Conservation (phyloP, 2,113 vertebrate species). For the Numida meleagris region DNA sequence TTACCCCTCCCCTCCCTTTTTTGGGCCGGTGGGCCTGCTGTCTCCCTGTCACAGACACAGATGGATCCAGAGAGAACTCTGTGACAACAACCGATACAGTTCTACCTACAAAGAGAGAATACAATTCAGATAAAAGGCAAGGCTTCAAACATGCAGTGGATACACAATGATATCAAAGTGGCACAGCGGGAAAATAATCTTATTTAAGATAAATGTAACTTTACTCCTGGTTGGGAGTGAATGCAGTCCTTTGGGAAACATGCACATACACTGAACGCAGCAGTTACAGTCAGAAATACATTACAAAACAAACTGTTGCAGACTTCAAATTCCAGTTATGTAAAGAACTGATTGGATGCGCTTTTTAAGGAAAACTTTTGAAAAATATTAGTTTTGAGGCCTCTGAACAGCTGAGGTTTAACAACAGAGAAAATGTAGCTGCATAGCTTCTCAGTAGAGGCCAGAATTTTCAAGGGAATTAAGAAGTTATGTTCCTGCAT, state of each 20-base stretch:
- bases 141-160: conserved; percentile 17
- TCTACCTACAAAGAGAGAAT: conserved; percentile 49
- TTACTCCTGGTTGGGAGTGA: neutral
- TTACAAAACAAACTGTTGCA: neutral
- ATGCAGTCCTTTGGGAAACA: neutral
- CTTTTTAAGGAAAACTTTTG: neutral
- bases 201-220: conserved; percentile 50
- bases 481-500: neutral
- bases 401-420: neutral
- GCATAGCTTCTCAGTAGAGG: neutral
- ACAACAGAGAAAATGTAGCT: neutral
- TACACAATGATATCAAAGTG: conserved; percentile 11
- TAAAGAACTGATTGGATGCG: neutral
- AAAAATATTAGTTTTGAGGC: neutral
- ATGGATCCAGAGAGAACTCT: too few species aligned
- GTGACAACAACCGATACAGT: too few species aligned
- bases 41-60: too few species aligned
- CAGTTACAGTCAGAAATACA: neutral
- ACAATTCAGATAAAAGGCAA: conserved; percentile 43
- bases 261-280: neutral
- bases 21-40: too few species aligned
- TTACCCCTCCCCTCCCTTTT: too few species aligned
- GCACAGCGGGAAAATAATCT: neutral
- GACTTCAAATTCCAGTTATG: neutral
- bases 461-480: neutral